Percentiles rank a stretch among this genome's conserved stretches.
These are phyloP conservation scores for Tangara arthus DNA, from an alignment of 2,797 vertebrate genomes.

Conservation along the genomic window DNA sequence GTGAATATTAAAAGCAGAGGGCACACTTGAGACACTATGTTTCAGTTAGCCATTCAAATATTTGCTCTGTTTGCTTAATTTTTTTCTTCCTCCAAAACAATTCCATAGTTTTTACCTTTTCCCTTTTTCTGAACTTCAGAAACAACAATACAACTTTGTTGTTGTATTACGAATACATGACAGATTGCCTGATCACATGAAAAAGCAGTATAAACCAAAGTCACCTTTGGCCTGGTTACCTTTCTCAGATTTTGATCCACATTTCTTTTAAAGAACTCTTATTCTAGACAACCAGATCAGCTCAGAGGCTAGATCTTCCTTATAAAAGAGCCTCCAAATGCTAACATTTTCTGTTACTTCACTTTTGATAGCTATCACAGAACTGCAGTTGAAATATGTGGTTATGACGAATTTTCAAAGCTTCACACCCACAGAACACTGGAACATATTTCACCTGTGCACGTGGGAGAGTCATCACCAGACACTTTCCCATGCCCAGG, in stretches of 20 bases:
- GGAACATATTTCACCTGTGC: not conserved
- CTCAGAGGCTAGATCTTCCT: not conserved
- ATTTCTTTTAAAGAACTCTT: not conserved
- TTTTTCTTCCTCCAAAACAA: accelerated
- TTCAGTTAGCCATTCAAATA: not conserved
- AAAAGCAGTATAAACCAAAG: not conserved
- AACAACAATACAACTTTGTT: too few relatives aligned
- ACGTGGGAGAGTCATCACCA: not conserved
- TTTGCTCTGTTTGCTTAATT: not conserved
- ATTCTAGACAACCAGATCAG: not conserved
- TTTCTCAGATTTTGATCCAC: not conserved
- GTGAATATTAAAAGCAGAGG: not conserved
- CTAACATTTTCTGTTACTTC: not conserved
- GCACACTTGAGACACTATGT: not conserved
- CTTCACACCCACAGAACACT: not conserved
- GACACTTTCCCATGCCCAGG: not conserved
- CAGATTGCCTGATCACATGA: not conserved
- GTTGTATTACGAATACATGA: not conserved
- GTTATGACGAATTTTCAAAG: not conserved
- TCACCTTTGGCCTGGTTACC: not conserved
- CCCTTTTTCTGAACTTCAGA: not conserved
- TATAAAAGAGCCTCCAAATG: not conserved
- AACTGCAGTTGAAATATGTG: not conserved
- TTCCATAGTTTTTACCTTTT: not conserved
- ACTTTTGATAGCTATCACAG: not conserved